Conservation (phyloP, 2,113 vertebrate genomes). For the Alexandromys fortis region DNA sequence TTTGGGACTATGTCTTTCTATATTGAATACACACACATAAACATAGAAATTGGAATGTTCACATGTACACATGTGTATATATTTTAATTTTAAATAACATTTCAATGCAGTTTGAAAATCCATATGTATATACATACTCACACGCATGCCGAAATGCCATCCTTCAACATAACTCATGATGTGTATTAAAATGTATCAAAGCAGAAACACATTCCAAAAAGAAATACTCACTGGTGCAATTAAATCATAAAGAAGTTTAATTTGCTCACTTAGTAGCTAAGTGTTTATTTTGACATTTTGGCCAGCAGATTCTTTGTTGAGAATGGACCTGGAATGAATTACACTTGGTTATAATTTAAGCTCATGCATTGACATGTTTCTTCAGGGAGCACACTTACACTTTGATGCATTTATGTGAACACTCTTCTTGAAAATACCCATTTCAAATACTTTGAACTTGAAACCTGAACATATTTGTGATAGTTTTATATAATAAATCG, state of each 20-base stretch:
- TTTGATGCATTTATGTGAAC: constrained; percentile 68
- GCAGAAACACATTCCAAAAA: constrained; percentile 80
- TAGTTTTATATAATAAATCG: constrained; percentile 53
- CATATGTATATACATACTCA: constrained; percentile 80
- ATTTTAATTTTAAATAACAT: constrained; percentile 81
- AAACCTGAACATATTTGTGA: constrained; percentile 42
- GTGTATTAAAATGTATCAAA: constrained; percentile 80
- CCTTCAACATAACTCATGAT: constrained; percentile 82
- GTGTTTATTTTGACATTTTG: constrained; percentile 82
- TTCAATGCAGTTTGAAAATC: constrained; percentile 77
- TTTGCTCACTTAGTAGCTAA: constrained; percentile 77
- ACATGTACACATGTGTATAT: constrained; percentile 77
- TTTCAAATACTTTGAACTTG: constrained; percentile 54
- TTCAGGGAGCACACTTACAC: constrained; percentile 70
- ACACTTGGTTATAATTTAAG: constrained; percentile 78
- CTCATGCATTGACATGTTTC: constrained; percentile 74
- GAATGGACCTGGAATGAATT: constrained; percentile 79
- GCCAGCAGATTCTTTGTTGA: constrained; percentile 74
- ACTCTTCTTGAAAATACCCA: constrained; percentile 60
- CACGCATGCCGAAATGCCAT: constrained; percentile 79
- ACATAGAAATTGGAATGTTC: constrained; percentile 79
- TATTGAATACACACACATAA: constrained; percentile 76
- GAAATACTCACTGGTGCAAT: constrained; percentile 81
- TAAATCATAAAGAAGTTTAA: constrained; percentile 73
- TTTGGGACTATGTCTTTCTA: constrained; percentile 70